Base-by-base conservation (phyloP, 2,888 invertebrate genomes). In the Lasioglossum lativentre region DNA sequence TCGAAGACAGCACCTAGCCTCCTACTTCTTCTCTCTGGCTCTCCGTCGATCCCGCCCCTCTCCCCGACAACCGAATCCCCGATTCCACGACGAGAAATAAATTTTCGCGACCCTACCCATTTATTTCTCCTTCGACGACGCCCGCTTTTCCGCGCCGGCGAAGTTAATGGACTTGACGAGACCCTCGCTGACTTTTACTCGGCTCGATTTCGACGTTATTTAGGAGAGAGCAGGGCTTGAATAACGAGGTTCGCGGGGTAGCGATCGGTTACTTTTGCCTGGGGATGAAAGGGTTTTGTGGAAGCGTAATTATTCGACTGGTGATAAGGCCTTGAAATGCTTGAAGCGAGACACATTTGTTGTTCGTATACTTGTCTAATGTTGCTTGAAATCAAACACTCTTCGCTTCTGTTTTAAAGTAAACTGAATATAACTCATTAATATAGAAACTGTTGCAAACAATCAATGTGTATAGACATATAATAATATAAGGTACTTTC, bases 71-170 rank as follows among this genome's bases (percentile, higher is more conserved):
- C 30, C 63, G 47, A 68, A 75, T 72, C 86, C 77, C 19, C 72
- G 79, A 76, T 75, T 56, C 70, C 40, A 71, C 10, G 42, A 38
- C 76, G 79, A 68, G 68, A 83, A 81, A 85, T 78, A 72, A 75
- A 82, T 83, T 66, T 68, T 56, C 78, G 23, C 68, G 45, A n/a
- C 47, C 66, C 52, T 42, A 42, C 45, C 71, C 76, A 66, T 77
- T 71, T 59, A 40, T 52, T n/a, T 34, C 38, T 23, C 16, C 56
- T 72, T 78, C 78, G 27, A 63, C 42, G 73, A 47, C 47, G 27
- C 47, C 56, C 19, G 23, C 59, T 12, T 34, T 27, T 82, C 66
- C 45, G 27, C 66, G 63, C 19, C 45, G 23, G 42, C 47, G 10
- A 73, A 71, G 19, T 82, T 76, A 76, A 83, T 82, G 74, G 76